These are phyloP conservation scores for Carlito syrichta DNA, from an alignment of 2,113 vertebrate species.

Conservation along the genomic window DNA sequence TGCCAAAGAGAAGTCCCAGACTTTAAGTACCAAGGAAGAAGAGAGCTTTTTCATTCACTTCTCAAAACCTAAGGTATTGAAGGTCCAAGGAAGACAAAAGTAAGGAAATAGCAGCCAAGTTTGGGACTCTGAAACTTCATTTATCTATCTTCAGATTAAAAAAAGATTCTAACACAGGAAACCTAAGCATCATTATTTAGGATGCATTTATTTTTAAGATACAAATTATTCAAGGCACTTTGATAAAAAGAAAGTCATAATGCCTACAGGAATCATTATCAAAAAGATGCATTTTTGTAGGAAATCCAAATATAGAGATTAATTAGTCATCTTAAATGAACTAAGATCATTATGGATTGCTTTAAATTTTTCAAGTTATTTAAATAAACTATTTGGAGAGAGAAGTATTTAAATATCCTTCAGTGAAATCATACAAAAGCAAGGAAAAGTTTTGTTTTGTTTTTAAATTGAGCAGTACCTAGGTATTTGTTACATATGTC, in stretches of 20 bases:
- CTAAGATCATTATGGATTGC: constrained; percentile 12
- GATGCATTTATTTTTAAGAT: not conserved
- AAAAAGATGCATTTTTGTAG: not conserved
- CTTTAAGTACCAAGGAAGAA: not conserved
- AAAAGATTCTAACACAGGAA: not conserved
- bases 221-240: not conserved
- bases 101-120: not conserved
- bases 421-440: not conserved
- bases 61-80: not conserved
- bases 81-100: not conserved
- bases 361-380: constrained; percentile 45
- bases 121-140: not conserved
- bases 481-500: constrained; percentile 9
- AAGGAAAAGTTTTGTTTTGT: not conserved
- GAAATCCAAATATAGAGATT: constrained; percentile 32
- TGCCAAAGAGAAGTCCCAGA: not conserved
- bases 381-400: not conserved
- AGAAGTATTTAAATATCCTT: not conserved
- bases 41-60: not conserved
- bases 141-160: not conserved
- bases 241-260: not conserved
- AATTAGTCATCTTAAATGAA: constrained; percentile 26
- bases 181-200: not conserved
- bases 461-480: not conserved
- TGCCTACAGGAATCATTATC: not conserved